phyloP scores from a whole-genome alignment of 2,113 vertebrate species.

The Erythrocercus mccallii region DNA sequence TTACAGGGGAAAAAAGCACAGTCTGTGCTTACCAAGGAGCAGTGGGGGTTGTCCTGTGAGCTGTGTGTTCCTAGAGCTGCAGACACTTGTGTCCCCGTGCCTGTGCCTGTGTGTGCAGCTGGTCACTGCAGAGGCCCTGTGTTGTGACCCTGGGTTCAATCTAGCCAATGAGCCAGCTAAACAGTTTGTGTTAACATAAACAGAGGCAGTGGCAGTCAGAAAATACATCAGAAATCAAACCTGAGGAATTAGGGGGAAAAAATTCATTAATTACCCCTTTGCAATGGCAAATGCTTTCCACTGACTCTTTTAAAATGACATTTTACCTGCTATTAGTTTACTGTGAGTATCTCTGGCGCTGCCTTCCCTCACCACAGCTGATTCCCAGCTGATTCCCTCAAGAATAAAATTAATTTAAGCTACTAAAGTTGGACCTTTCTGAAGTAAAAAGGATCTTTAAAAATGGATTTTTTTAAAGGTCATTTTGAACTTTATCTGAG shows the following conservation, averaged over 20 bases:
- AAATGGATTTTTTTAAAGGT: constrained; percentile 74
- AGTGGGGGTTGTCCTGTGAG: neutral
- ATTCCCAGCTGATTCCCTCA: constrained; percentile 39
- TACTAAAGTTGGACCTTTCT: constrained; percentile 61
- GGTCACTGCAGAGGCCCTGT: neutral
- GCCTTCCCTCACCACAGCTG: neutral
- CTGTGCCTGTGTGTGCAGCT: neutral
- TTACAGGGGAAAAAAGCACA: neutral
- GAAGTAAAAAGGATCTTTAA: constrained; percentile 69
- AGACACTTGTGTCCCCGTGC: neutral
- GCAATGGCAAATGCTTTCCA: constrained; percentile 10
- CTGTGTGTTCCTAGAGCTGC: neutral
- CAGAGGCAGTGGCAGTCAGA: neutral
- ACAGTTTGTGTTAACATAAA: constrained; percentile 3
- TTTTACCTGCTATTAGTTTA: constrained; percentile 58
- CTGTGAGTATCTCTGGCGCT: neutral
- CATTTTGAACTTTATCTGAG: constrained; percentile 69
- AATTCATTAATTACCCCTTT: constrained; percentile 38
- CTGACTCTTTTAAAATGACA: constrained; percentile 48
- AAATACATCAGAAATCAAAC: constrained; percentile 44
- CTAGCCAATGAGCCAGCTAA: constrained; percentile 16
- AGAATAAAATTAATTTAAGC: constrained; percentile 69
- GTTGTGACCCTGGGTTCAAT: neutral
- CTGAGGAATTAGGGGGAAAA: neutral
- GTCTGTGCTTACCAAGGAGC: neutral